Conservation (phyloP, 2,888 invertebrate genomes). For the Cryptus armator region DNA sequence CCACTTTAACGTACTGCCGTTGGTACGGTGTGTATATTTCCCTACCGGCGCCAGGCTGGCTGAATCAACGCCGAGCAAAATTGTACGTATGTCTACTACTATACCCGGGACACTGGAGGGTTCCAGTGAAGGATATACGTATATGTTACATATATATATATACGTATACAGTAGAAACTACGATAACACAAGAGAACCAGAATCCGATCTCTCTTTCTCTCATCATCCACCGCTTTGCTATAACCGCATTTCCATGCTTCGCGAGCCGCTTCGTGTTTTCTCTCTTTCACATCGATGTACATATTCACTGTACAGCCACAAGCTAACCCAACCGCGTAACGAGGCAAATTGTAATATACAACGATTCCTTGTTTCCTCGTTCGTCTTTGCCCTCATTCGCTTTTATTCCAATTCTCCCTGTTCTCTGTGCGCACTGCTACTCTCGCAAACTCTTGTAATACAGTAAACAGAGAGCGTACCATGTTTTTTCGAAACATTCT, state of each 20-base stretch:
- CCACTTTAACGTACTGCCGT: slow-evolving; percentile 47
- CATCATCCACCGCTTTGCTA: slow-evolving; percentile 16
- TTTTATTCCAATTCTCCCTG: neutral
- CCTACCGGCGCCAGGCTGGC: slow-evolving; percentile 36
- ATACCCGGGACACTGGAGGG: neutral
- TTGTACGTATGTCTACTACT: slow-evolving; percentile 19
- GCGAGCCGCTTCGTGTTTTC: slow-evolving; percentile 47
- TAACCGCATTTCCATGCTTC: slow-evolving; percentile 62
- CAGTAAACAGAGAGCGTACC: neutral
- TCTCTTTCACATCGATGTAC: slow-evolving; percentile 35
- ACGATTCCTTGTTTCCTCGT: slow-evolving; percentile 40
- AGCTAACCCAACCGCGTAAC: slow-evolving; percentile 41
- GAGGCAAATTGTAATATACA: slow-evolving; percentile 48
- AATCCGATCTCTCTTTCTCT: slow-evolving; percentile 15
- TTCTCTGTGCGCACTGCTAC: neutral
- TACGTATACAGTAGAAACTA: neutral
- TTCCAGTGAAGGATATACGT: neutral
- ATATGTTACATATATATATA: neutral
- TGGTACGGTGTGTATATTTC: slow-evolving; percentile 21
- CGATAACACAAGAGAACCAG: slow-evolving; percentile 12
- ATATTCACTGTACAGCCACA: slow-evolving; percentile 14
- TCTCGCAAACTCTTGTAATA: neutral
- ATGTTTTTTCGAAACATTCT: neutral
- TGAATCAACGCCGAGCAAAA: slow-evolving; percentile 51
- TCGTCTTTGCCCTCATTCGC: slow-evolving; percentile 41